A percentile compares a stretch with the other conserved stretches of the same genome.
Conservation (phyloP, 1,140 invertebrate species). For the Brachionus plicatilis region DNA sequence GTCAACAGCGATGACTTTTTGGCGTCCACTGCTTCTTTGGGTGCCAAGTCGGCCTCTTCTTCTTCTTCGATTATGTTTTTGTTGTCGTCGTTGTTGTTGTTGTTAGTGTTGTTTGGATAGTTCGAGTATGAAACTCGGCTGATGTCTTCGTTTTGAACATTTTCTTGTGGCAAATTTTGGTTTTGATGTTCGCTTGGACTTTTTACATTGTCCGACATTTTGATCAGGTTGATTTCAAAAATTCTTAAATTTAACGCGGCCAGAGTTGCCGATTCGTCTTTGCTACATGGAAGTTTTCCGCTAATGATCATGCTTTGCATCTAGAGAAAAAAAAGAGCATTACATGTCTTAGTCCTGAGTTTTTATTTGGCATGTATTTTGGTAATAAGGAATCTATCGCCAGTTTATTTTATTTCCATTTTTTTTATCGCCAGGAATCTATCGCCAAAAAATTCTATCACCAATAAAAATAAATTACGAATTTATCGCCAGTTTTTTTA, state of each 20-base stretch:
- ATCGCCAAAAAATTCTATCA: no score
- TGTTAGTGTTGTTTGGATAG: background rate
- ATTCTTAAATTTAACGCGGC: constrained; percentile 66
- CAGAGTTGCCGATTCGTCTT: constrained; percentile 65
- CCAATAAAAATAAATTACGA: no score
- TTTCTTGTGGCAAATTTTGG: background rate
- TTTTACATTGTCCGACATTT: constrained; percentile 41
- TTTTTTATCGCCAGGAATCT: no score
- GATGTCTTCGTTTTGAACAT: background rate
- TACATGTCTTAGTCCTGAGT: no score
- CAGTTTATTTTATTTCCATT: no score
- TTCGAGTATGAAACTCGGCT: constrained; percentile 5
- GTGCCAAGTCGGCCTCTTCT: background rate
- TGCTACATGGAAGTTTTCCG: constrained; percentile 64
- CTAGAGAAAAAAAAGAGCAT: constrained; percentile 43
- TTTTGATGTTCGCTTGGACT: background rate
- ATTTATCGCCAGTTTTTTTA: no score
- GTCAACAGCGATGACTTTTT: background rate
- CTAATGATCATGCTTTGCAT: constrained; percentile 63
- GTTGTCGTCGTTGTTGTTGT: background rate
- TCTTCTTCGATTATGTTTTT: background rate
- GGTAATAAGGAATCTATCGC: no score
- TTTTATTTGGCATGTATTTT: no score
- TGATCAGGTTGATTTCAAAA: constrained; percentile 59
- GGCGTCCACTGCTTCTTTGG: background rate